Base-by-base conservation (phyloP, 2,888 invertebrate genomes). In the Cancer borealis region DNA sequence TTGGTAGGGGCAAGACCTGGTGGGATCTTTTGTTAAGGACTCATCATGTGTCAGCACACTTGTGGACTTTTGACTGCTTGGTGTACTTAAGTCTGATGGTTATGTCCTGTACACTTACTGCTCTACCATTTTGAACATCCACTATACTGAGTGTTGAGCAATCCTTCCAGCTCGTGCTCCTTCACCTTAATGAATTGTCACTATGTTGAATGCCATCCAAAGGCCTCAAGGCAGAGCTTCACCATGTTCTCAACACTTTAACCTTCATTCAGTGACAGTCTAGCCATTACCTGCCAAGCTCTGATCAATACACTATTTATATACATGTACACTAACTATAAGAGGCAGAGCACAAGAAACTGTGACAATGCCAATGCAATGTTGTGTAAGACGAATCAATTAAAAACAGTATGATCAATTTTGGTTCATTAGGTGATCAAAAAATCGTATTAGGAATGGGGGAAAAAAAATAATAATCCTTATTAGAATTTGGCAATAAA, bases 1-100 rank as follows among this genome's bases (percentile, higher is more conserved):
- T 73, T 73, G 73, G 73, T 73, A 73, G 26, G 54, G n/a, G 73
- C 73, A 73, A 73, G 73, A 8, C 73, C n/a, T 73, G 73, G n/a
- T 26, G n/a, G 10, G n/a, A n/a, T 73, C n/a, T 4, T 73, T 73
- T 8, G n/a, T 26, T 73, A n/a, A 26, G 8, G 26, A 73, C 26
- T 10, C n/a, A 6, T 73, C 8, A 26, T 8, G 26, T 73, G 26
- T 6, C 66, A 66, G n/a, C n/a, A 66, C 6, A 66, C n/a, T n/a
- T 66, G 66, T n/a, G n/a, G 6, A n/a, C 21, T n/a, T 66, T n/a
- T 54, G 54, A 54, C 12, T n/a, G 66, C 66, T n/a, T 6, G 8
- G n/a, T n/a, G 66, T 54, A 2, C 54, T 54, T 54, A 0, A 54
- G 14, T 14, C 54, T 54, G 54, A 14, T 54, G 14, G 1, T 54